Evolutionary conservation across 2,888 invertebrate genomes (phyloP), one percentile per base, ranked within the genome.

Genomic region (Ceraclea dissimilis): DNA sequence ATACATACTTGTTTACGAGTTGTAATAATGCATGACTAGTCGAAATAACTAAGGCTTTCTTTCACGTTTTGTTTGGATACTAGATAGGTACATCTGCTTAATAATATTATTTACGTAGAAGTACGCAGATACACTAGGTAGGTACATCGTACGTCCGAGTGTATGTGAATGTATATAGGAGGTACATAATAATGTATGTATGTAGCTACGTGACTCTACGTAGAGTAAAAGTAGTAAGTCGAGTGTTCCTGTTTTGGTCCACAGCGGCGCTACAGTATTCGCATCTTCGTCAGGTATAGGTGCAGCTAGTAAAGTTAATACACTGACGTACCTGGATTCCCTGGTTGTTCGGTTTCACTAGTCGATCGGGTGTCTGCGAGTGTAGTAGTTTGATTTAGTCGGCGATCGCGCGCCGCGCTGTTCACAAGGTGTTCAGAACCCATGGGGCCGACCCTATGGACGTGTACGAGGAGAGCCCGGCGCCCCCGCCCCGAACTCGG

Each of bases 401-500:
- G 66, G 66, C 67, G 65, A 67, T 67, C 66, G 68, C 67, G 65
- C 64, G 66, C 67, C 65, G 67, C 67, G 67, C 66, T 65, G 64
- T 66, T 63, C 64, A 64, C 65, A 64, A 64, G 65, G 62, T 67
- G 63, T 58, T 63, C 62, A 49, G 31, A 48, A 48, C 58, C 49
- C 58, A 48, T 52, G 52, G 52, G 54, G 62, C 66, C 63, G 58
- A 57, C 56, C 55, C 51, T 53, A 61, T 60, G 62, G 60, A 59
- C 59, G 60, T 57, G 56, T 59, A 51, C 55, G 58, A 59, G 59
- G 60, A 54, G 57, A 52, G 58, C 51, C 59, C 58, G 82, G 72
- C 79, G 80, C 72, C 79, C 80, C 71, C 70, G 82, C 69, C 80
- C 82, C 70, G 82, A 63, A 71, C 79, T 66, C 81, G 81, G 69